Evolutionary conservation across 2,113 vertebrate genomes (phyloP).

Genomic region (Lepus timidus): DNA sequence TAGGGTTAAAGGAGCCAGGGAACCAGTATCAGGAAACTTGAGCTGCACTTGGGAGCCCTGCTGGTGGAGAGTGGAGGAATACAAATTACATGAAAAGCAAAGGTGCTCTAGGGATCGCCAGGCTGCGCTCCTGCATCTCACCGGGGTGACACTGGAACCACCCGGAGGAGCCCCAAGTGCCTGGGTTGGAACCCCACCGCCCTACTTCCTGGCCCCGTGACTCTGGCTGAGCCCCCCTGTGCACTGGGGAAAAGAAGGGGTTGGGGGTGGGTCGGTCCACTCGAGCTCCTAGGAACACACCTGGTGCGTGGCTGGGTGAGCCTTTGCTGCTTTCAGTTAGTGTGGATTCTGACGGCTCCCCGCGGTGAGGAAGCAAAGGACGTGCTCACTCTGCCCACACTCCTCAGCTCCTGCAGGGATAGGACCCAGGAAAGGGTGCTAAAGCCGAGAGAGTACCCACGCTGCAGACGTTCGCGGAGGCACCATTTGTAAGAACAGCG

Average conservation of each 20-base stretch:
- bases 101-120: not conserved
- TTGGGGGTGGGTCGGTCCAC: not conserved
- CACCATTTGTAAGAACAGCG: not conserved
- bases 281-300: not conserved
- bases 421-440: not conserved
- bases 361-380: not conserved
- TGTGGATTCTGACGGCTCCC: not conserved
- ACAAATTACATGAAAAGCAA: not conserved
- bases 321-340: not conserved
- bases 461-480: not conserved
- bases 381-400: not conserved
- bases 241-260: no score
- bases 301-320: not conserved
- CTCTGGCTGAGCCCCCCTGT: not conserved
- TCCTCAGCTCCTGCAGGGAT: not conserved
- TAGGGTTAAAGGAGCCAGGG: not conserved
- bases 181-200: not conserved
- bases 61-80: no score
- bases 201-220: not conserved
- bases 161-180: not conserved
- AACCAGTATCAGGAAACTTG: not conserved
- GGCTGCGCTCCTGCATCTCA: not conserved
- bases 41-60: no score
- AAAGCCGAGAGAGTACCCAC: not conserved
- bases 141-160: not conserved